Evolutionary conservation across 2,113 vertebrate species (phyloP).

Genomic region (Zosterops japonicus): DNA sequence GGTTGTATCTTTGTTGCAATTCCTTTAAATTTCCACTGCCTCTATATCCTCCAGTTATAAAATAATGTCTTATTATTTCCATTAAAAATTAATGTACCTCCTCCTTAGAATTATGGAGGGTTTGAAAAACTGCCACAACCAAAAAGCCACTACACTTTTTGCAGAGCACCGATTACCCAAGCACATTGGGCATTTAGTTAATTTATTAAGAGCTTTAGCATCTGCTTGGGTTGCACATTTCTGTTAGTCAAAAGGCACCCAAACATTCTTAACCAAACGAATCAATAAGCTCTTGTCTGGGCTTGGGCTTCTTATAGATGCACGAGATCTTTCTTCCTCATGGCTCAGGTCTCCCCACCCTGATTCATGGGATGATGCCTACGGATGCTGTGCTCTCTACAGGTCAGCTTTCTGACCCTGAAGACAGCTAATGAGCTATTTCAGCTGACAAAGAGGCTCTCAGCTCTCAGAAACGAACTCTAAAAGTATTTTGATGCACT

Average conservation of each 20-base stretch:
- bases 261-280: background rate
- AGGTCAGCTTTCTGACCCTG: background rate
- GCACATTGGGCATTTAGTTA: background rate
- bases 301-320: background rate
- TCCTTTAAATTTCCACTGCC: background rate
- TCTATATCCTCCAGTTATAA: background rate
- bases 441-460: background rate
- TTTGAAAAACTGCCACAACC: background rate
- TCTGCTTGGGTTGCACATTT: background rate
- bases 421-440: background rate
- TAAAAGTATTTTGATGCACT: fast-evolving
- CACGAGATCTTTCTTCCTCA: background rate
- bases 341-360: background rate
- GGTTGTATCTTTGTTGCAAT: background rate
- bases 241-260: background rate
- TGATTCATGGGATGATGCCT: fast-evolving
- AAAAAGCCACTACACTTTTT: background rate
- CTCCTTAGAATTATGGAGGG: background rate
- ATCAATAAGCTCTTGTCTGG: background rate
- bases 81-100: background rate
- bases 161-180: background rate
- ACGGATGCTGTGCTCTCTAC: fast-evolving
- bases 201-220: background rate
- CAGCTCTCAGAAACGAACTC: background rate
- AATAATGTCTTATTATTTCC: background rate